Evolutionary conservation across 2,113 vertebrate species (phyloP), one percentile per base, ranked within the genome.

Genomic region (Myotis brandtii): DNA sequence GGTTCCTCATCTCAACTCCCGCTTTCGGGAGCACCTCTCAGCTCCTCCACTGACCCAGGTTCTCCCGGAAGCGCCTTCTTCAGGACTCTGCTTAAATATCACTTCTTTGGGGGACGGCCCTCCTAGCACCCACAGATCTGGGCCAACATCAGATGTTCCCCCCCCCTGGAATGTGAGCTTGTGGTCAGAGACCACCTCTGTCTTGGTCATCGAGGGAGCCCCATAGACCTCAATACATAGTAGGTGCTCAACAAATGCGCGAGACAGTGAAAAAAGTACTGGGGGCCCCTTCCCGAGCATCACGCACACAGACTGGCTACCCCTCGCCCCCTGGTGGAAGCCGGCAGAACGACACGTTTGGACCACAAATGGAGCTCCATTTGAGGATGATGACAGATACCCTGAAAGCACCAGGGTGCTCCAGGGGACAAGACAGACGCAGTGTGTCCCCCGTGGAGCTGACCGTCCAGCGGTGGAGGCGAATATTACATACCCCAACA

Each of bases 381-480:
- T 70, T 20, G 70, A 62, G 75, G 12, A 6, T 3, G 0, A 23
- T 8, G 64, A 34, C 64, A 43, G 14, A 27, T 46, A 43, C 10
- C 17, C 2, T n/a, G 43, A 82, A 81, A 64, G 67, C 34, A 8
- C 20, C 20, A 0, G 1, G 27, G 8, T 11, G 67, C 86, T 40
- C 56, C 3, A 2, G 40, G 3, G 34, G 73, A 80, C 62, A 32
- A 77, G 25, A 37, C 4, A 52, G 64, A 20, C 30, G 0, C 4
- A 14, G n/a, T 46, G 56, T 12, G 8, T 48, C 5, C 52, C 6
- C 2, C 1, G 0, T 34, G 72, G 66, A 89, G 62, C 34, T 50
- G 77, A 56, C 37, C 0, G 2, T 12, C 17, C 13, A 17, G 37
- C 6, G 0, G 40, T 27, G 37, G 52, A 25, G 9, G 32, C 0